Evolutionary conservation across 2,113 vertebrate species (phyloP).

Genomic region (Castor canadensis): DNA sequence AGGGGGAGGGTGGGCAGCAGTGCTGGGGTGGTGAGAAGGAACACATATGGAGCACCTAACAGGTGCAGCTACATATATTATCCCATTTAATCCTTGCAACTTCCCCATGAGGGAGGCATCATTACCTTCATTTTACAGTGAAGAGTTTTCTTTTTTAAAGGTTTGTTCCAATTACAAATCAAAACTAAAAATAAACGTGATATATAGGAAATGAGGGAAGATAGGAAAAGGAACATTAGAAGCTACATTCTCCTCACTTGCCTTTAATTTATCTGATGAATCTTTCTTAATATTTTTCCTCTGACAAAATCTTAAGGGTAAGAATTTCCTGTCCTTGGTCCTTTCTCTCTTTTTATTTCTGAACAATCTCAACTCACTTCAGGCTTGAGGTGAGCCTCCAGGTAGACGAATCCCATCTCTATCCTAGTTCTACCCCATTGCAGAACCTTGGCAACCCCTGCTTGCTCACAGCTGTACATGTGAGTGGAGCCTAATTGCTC

Average conservation of each 20-base stretch:
- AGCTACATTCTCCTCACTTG: background rate
- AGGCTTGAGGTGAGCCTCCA: background rate
- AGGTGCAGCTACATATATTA: background rate
- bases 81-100: background rate
- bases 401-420: background rate
- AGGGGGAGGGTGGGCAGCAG: background rate
- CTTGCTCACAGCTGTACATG: background rate
- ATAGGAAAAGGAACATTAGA: background rate
- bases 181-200: constrained; percentile 1
- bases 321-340: background rate
- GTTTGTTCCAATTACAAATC: constrained; percentile 21
- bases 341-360: background rate
- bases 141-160: constrained; percentile 1
- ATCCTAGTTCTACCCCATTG: background rate
- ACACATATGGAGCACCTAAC: background rate
- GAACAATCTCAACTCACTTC: background rate
- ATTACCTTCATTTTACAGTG: background rate
- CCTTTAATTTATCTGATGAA: background rate
- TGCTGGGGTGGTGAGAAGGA: background rate
- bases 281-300: background rate
- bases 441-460: background rate
- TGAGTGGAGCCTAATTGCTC: background rate
- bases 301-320: background rate
- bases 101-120: background rate
- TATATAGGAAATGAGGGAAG: background rate